Evolutionary conservation across 2,113 vertebrate species (phyloP).

Genomic region (Macroglossus sobrinus): DNA sequence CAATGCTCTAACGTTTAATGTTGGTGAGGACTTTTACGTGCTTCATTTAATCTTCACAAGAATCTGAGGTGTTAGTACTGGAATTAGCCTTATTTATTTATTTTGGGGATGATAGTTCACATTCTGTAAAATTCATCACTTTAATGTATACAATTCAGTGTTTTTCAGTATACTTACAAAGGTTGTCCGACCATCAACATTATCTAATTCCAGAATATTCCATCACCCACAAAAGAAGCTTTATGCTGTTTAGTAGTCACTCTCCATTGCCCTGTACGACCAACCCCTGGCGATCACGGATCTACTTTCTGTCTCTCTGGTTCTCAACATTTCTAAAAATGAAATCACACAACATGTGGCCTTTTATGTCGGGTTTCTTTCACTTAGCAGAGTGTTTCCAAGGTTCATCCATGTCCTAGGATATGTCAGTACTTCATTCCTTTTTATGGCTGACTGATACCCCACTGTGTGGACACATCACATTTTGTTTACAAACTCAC

Average conservation of each 20-base stretch:
- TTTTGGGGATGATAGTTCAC: not conserved
- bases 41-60: not conserved
- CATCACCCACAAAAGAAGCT: not conserved
- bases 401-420: not conserved
- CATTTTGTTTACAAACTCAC: not conserved
- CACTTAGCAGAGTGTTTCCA: not conserved
- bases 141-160: not conserved
- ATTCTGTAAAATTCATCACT: not conserved
- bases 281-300: not conserved
- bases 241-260: not conserved
- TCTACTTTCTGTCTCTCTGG: not conserved
- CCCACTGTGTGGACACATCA: not conserved
- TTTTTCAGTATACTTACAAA: not conserved
- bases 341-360: not conserved
- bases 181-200: not conserved
- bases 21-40: not conserved
- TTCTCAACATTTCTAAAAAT: not conserved
- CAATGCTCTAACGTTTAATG: not conserved
- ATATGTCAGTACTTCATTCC: not conserved
- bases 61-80: not conserved
- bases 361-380: not conserved
- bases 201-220: not conserved
- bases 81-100: not conserved
- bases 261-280: not conserved
- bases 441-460: not conserved